Evolutionary conservation across 2,888 invertebrate species (phyloP).

Genomic region (Standfussiana lucernea): DNA sequence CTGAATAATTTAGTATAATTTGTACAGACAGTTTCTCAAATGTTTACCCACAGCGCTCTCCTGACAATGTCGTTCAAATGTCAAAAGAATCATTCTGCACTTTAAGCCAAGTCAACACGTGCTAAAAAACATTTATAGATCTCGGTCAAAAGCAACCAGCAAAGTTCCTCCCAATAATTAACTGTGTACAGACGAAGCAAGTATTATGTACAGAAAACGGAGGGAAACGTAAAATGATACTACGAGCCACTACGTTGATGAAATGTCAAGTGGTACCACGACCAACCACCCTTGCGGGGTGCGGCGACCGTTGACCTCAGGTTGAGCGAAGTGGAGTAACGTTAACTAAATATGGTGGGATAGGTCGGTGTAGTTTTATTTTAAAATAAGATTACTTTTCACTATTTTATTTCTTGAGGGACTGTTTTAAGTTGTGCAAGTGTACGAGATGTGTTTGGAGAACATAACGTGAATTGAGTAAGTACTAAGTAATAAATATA

Average conservation of each 20-base stretch:
- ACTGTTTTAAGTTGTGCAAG: neutral
- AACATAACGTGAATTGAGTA: neutral
- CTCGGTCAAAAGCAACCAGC: neutral
- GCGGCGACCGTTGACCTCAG: slow-evolving; percentile 82
- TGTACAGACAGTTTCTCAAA: neutral
- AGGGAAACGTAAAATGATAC: slow-evolving; percentile 62
- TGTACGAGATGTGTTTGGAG: neutral
- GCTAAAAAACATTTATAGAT: neutral
- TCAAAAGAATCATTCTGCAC: neutral
- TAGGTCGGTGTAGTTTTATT: slow-evolving; percentile 2
- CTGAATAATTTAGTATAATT: neutral
- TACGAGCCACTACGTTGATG: slow-evolving; percentile 46
- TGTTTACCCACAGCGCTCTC: neutral
- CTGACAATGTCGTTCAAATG: neutral
- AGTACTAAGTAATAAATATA: too few relatives aligned
- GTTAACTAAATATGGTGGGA: slow-evolving; percentile 34
- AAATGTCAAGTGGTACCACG: slow-evolving; percentile 68
- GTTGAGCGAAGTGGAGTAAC: slow-evolving; percentile 39
- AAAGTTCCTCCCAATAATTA: slow-evolving; percentile 4
- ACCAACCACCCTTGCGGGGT: slow-evolving; percentile 72
- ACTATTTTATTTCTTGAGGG: neutral
- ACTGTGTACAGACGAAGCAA: slow-evolving; percentile 20
- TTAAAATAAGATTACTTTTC: slow-evolving; percentile 8
- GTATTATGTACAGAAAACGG: slow-evolving; percentile 38
- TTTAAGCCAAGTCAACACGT: neutral